Evolutionary conservation across 2,797 vertebrate genomes (phyloP).

Genomic region (Phoeniculus purpureus): DNA sequence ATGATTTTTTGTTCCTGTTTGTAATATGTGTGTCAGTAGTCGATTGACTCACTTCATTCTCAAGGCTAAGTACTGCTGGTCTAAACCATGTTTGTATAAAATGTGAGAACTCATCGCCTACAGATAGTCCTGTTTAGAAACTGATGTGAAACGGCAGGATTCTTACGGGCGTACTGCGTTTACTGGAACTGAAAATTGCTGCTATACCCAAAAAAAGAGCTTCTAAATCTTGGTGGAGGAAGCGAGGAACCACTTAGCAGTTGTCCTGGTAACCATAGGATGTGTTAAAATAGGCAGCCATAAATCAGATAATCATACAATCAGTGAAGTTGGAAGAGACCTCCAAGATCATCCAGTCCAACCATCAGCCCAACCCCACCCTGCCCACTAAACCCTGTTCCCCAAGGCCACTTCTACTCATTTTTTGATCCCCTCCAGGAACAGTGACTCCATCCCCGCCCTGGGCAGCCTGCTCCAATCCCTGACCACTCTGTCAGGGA

Average conservation of each 20-base stretch:
- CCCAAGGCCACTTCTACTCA: too few relatives aligned
- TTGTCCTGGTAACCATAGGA: not conserved
- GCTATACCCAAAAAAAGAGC: not conserved
- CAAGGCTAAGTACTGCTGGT: not conserved
- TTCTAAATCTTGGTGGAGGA: not conserved
- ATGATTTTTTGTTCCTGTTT: slow-evolving; percentile 1
- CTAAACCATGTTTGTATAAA: not conserved
- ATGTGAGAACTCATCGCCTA: not conserved
- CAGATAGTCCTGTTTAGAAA: not conserved
- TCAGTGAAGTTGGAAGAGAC: too few relatives aligned
- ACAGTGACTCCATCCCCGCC: too few relatives aligned
- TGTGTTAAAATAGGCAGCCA: not conserved
- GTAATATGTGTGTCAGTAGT: not conserved
- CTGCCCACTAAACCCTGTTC: too few relatives aligned
- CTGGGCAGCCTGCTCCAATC: too few relatives aligned
- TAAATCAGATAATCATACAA: not conserved
- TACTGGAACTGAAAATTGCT: not conserved
- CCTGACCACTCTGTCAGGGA: too few relatives aligned
- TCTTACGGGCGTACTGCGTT: not conserved
- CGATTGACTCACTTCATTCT: slow-evolving; percentile 18
- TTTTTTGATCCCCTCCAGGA: too few relatives aligned
- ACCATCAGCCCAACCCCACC: too few relatives aligned
- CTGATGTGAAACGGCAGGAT: not conserved
- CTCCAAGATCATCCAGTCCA: too few relatives aligned
- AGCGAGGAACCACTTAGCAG: not conserved